A percentile compares a stretch with the other conserved stretches of the same genome.
Conservation (phyloP, 2,113 vertebrate species). For the Nibea coibor region DNA sequence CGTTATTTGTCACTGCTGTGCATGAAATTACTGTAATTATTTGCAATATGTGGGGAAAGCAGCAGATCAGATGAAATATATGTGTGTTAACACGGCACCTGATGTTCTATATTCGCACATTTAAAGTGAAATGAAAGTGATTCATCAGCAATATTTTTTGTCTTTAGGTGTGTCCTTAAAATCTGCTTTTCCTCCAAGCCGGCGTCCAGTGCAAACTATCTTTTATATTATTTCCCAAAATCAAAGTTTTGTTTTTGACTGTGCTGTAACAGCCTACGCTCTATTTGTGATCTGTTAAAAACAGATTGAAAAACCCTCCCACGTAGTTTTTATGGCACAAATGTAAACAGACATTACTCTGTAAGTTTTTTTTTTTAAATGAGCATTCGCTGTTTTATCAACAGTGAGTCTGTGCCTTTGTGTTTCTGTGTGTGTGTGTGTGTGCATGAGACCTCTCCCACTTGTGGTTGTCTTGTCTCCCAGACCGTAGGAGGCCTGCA, state of each 20-base stretch:
- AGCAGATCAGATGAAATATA: neutral
- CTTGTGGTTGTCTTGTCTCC: constrained; percentile 76
- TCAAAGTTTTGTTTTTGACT: no score
- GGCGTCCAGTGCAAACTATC: no score
- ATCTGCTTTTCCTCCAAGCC: neutral
- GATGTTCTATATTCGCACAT: neutral
- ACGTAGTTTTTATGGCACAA: neutral
- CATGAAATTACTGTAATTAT: constrained; percentile 2
- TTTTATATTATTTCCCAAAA: neutral
- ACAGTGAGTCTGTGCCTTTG: neutral
- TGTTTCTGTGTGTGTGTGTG: neutral
- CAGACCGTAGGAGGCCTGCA: constrained; percentile 80
- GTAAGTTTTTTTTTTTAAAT: neutral
- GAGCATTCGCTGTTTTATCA: constrained; percentile 10
- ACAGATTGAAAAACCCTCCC: neutral
- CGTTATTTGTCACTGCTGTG: neutral
- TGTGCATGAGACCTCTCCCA: constrained; percentile 68
- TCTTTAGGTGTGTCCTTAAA: neutral
- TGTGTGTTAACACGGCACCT: neutral
- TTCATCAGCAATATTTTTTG: neutral
- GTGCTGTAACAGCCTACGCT: neutral
- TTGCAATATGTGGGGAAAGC: neutral
- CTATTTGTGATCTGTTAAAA: neutral
- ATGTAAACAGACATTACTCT: neutral
- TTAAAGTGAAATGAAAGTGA: neutral